Evolutionary conservation across 2,113 vertebrate species (phyloP).

Genomic region (Mystacornis crossleyi): DNA sequence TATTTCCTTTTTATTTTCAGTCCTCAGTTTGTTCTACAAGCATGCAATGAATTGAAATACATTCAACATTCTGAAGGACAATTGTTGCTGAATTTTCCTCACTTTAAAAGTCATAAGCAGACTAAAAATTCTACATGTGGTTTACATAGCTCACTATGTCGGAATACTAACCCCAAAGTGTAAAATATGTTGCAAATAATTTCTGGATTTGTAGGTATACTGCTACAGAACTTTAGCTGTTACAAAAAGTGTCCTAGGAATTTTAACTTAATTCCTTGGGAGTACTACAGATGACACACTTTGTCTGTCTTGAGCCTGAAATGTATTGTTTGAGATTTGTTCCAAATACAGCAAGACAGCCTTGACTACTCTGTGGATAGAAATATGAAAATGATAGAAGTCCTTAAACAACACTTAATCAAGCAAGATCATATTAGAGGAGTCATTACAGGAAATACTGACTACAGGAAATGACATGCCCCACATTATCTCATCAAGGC

Average conservation of each 20-base stretch:
- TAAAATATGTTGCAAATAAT: background rate
- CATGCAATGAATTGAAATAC: background rate
- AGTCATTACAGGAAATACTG: slow-evolving; percentile 45
- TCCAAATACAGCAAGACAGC: background rate
- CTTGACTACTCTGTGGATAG: background rate
- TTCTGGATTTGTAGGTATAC: background rate
- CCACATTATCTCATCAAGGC: background rate
- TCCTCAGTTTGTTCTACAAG: background rate
- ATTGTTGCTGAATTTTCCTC: background rate
- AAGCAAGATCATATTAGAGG: background rate
- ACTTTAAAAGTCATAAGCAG: background rate
- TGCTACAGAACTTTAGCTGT: background rate
- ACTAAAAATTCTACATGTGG: background rate
- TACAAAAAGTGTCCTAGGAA: background rate
- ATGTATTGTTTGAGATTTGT: background rate
- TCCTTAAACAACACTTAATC: background rate
- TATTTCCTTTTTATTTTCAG: background rate
- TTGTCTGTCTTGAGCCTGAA: background rate
- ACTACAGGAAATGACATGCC: slow-evolving; percentile 10
- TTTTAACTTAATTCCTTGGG: background rate
- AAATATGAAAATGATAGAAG: background rate
- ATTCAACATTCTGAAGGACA: background rate
- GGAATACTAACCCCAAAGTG: background rate
- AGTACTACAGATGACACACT: background rate
- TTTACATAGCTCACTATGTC: background rate